Conservation (phyloP, 2,797 vertebrate genomes). For the Cryptoprocta ferox region DNA sequence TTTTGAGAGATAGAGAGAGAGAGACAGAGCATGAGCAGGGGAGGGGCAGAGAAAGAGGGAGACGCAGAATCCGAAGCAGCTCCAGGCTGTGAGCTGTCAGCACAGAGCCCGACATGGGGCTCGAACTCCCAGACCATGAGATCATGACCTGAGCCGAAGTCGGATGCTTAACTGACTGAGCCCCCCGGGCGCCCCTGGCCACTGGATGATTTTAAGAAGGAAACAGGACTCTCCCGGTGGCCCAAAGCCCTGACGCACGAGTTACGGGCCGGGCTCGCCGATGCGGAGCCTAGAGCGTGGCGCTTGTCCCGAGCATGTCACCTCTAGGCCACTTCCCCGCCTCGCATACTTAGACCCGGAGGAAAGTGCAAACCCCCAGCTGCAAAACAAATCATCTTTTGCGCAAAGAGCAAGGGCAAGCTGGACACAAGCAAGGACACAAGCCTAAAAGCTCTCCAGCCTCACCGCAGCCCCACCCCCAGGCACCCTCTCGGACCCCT, state of each 20-base stretch:
- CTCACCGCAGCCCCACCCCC: too few relatives aligned
- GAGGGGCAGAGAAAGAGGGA: too few relatives aligned
- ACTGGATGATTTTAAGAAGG: background rate
- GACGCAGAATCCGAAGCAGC: too few relatives aligned
- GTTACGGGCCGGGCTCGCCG: background rate
- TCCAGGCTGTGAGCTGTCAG: too few relatives aligned
- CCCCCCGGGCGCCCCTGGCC: too few relatives aligned
- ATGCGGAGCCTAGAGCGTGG: fast-evolving
- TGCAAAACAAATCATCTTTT: background rate
- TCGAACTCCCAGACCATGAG: too few relatives aligned
- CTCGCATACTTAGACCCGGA: background rate
- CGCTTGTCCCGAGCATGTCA: fast-evolving
- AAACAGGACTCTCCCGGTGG: background rate
- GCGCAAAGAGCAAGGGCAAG: background rate
- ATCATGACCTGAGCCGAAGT: too few relatives aligned
- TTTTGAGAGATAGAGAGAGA: too few relatives aligned
- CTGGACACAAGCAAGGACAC: background rate
- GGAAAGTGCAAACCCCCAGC: background rate
- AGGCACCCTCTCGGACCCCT: fast-evolving
- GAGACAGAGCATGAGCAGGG: too few relatives aligned
- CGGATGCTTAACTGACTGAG: too few relatives aligned
- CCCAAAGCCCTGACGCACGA: fast-evolving
- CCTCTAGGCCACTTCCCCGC: background rate
- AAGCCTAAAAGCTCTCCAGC: background rate
- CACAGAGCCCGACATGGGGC: too few relatives aligned